phyloP scores from a whole-genome alignment of 2,797 vertebrate genomes.

The Erethizon dorsatum region DNA sequence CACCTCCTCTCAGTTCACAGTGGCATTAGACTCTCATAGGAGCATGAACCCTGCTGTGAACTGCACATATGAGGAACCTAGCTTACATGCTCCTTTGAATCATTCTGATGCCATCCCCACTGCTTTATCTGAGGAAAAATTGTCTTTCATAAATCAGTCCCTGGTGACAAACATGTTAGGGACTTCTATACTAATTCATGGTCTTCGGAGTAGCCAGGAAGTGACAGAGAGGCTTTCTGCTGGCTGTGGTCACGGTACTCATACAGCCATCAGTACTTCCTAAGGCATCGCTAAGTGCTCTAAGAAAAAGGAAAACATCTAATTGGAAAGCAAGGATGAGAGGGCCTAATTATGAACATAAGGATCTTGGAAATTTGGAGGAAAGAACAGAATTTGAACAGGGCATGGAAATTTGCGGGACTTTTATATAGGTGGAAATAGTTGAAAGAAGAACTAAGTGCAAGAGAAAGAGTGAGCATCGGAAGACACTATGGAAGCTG shows the following conservation, averaged over 20 bases:
- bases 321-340: neutral
- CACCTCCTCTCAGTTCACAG: neutral
- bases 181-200: neutral
- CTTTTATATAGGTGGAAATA: neutral
- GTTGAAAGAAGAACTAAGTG: neutral
- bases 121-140: neutral
- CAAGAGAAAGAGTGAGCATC: neutral
- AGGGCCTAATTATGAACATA: neutral
- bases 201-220: neutral
- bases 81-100: neutral
- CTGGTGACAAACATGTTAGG: neutral
- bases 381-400: neutral
- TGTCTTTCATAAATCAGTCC: neutral
- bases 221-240: neutral
- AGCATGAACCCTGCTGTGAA: neutral
- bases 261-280: neutral
- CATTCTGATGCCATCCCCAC: neutral
- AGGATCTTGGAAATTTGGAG: neutral
- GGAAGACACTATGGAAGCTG: neutral
- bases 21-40: neutral
- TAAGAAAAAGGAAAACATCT: neutral
- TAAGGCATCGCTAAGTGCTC: neutral
- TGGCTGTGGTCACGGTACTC: neutral
- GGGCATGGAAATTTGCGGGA: neutral
- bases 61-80: too few species aligned